These are phyloP conservation scores for Plutomurus gul DNA, from an alignment of 1,140 invertebrate genomes.

Conservation along the genomic window DNA sequence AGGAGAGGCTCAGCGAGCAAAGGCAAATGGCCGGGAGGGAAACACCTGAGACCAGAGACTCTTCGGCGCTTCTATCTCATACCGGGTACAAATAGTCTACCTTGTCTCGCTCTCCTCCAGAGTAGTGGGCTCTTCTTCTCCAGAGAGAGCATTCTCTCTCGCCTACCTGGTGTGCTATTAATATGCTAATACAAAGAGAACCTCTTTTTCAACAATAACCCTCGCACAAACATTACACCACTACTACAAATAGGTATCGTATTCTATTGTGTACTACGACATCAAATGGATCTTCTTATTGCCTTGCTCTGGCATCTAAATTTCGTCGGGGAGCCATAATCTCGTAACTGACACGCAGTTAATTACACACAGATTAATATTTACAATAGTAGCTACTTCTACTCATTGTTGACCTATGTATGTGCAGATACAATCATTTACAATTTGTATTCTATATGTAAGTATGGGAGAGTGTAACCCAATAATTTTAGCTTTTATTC, in stretches of 20 bases:
- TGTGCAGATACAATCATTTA: too few species aligned
- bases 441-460: too few species aligned
- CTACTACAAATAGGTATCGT: not conserved
- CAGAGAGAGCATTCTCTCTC: not conserved
- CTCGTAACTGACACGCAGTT: too few species aligned
- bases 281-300: too few species aligned
- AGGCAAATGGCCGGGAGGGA: slow-evolving; percentile 34
- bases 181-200: slow-evolving; percentile 48
- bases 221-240: not conserved
- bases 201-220: slow-evolving; percentile 7
- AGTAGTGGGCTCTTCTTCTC: not conserved
- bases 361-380: too few species aligned
- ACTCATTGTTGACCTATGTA: too few species aligned
- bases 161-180: slow-evolving; percentile 44
- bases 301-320: too few species aligned
- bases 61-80: slow-evolving; percentile 44
- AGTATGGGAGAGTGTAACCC: too few species aligned
- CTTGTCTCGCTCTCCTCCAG: not conserved
- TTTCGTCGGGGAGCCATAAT: too few species aligned
- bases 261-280: not conserved
- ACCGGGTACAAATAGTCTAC: slow-evolving; percentile 15
- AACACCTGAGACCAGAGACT: slow-evolving; percentile 54
- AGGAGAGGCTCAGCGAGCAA: slow-evolving; percentile 15
- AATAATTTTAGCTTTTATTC: too few species aligned
- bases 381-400: too few species aligned